Evolutionary conservation across 1,140 invertebrate genomes (phyloP).

Genomic region (Trinorchestia longiramus): DNA sequence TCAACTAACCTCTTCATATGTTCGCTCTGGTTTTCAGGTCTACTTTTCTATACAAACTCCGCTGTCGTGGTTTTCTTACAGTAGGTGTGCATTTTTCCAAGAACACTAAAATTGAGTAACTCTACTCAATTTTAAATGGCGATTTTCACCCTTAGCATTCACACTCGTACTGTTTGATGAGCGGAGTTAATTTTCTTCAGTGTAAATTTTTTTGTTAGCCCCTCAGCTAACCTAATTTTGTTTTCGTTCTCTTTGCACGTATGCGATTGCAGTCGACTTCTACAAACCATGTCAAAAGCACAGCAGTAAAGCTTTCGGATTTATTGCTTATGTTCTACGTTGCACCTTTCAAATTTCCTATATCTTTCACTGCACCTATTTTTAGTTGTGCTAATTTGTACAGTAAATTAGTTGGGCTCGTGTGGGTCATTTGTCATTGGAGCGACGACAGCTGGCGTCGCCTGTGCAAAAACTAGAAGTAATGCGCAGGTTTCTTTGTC

Average conservation of each 20-base stretch:
- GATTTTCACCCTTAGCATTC: background rate
- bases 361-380: background rate
- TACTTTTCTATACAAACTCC: background rate
- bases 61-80: background rate
- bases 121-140: background rate
- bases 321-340: background rate
- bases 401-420: conserved; percentile 34
- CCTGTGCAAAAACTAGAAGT: background rate
- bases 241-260: background rate
- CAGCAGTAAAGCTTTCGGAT: background rate
- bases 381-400: conserved; percentile 28
- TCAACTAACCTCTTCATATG: background rate
- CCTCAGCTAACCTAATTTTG: background rate
- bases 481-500: conserved; percentile 41
- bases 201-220: background rate
- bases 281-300: background rate
- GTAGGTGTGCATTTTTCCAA: background rate
- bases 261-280: background rate
- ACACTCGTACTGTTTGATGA: background rate
- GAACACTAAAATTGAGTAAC: background rate
- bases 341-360: background rate
- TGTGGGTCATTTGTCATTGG: conserved; percentile 22
- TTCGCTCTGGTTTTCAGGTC: background rate
- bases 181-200: background rate
- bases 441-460: conserved; percentile 31